phyloP scores from a whole-genome alignment of 2,113 vertebrate genomes.

The Aegithalos caudatus region DNA sequence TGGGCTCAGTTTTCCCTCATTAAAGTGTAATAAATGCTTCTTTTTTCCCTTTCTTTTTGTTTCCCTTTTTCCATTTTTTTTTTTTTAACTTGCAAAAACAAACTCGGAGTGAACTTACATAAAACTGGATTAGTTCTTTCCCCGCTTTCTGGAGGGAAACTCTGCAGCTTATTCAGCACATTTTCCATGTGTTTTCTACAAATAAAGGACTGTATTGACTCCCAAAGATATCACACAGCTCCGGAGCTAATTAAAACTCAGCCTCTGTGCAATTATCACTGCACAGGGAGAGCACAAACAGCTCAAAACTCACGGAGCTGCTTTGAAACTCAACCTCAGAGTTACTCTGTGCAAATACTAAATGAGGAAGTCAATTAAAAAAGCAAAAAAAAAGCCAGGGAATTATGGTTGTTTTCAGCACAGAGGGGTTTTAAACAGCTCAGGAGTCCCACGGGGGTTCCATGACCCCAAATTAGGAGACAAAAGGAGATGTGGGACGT shows the following conservation, averaged over 20 bases:
- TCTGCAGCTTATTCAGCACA: neutral
- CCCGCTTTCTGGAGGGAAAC: neutral
- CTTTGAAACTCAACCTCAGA: conserved; percentile 27
- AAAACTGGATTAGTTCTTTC: neutral
- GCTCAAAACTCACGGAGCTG: neutral
- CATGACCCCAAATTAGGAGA: neutral
- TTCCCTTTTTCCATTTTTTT: neutral
- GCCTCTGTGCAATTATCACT: neutral
- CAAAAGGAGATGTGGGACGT: neutral
- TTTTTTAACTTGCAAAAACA: neutral
- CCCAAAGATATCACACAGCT: neutral
- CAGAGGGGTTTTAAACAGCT: neutral
- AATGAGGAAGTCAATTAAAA: neutral
- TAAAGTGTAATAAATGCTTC: conserved; percentile 50
- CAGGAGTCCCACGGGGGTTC: neutral
- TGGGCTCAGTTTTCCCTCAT: conserved; percentile 38
- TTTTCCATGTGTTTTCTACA: neutral
- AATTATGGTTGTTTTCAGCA: neutral
- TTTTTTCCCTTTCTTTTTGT: neutral
- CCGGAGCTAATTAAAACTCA: conserved; percentile 23
- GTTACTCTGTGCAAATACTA: neutral
- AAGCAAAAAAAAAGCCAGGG: neutral
- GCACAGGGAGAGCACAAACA: neutral
- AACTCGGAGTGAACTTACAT: neutral
- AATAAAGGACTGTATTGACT: neutral